These are phyloP conservation scores for Urocitellus parryii DNA, from an alignment of 2,113 vertebrate species.

Conservation along the genomic window DNA sequence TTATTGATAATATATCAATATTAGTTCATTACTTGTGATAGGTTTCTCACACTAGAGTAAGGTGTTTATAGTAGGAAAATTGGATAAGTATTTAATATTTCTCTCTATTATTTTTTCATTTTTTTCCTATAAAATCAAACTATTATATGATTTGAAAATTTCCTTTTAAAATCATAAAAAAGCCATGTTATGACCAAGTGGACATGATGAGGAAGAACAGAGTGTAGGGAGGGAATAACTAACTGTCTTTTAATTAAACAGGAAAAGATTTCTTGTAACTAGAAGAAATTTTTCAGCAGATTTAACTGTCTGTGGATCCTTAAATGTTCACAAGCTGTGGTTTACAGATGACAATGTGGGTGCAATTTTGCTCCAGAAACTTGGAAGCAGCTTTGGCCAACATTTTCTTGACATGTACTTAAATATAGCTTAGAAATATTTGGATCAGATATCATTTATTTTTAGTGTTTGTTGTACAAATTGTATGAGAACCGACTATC, in stretches of 20 bases:
- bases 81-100: background rate
- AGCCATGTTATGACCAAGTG: background rate
- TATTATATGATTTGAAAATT: background rate
- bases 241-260: background rate
- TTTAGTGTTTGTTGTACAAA: conserved; percentile 60
- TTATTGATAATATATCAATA: background rate
- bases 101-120: background rate
- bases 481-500: background rate
- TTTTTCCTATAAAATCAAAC: background rate
- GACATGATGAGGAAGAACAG: background rate
- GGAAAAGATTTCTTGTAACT: background rate
- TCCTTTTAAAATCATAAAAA: background rate
- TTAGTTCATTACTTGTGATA: background rate
- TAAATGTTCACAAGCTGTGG: conserved; percentile 31
- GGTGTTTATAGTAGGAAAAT: background rate
- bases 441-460: conserved; percentile 40
- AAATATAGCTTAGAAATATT: conserved; percentile 65
- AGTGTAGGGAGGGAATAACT: background rate
- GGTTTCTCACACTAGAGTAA: background rate
- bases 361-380: conserved; percentile 39
- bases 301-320: background rate
- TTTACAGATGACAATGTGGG: conserved; percentile 43
- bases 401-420: conserved; percentile 52
- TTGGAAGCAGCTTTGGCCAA: background rate
- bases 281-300: background rate